Conservation (phyloP, 2,888 invertebrate species). For the Cheilosia soror region DNA sequence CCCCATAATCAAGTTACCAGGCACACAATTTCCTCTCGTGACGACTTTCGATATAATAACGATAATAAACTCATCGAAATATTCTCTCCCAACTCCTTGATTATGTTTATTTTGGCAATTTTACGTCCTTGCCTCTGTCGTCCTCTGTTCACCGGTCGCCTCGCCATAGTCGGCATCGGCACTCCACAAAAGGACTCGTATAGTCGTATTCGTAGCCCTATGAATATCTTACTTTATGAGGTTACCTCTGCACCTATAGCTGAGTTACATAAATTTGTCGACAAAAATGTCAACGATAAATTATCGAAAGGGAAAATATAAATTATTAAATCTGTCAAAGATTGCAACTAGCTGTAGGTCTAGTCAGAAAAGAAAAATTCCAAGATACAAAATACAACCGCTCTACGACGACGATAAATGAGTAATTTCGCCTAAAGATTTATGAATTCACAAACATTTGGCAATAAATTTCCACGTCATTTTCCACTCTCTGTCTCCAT, state of each 20-base stretch:
- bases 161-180: background rate
- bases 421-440: constrained; percentile 71
- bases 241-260: constrained; percentile 33
- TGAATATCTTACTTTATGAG: constrained; percentile 73
- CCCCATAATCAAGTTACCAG: background rate
- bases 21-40: constrained; percentile 54
- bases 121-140: constrained; percentile 33
- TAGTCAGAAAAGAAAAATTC: constrained; percentile 28
- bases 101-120: constrained; percentile 75
- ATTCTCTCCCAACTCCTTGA: constrained; percentile 61
- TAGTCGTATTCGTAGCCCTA: constrained; percentile 5
- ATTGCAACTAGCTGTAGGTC: constrained; percentile 67
- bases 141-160: constrained; percentile 24
- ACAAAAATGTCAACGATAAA: constrained; percentile 71
- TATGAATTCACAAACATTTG: constrained; percentile 69
- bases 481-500: constrained; percentile 19
- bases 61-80: constrained; percentile 75
- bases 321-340: constrained; percentile 75
- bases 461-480: constrained; percentile 60
- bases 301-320: constrained; percentile 74
- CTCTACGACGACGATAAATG: constrained; percentile 48
- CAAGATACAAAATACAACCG: background rate
- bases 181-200: constrained; percentile 46
- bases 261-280: constrained; percentile 70
- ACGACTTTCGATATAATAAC: constrained; percentile 71